Conservation (phyloP, 2,797 vertebrate genomes). For the Pagetopsis macropterus region DNA sequence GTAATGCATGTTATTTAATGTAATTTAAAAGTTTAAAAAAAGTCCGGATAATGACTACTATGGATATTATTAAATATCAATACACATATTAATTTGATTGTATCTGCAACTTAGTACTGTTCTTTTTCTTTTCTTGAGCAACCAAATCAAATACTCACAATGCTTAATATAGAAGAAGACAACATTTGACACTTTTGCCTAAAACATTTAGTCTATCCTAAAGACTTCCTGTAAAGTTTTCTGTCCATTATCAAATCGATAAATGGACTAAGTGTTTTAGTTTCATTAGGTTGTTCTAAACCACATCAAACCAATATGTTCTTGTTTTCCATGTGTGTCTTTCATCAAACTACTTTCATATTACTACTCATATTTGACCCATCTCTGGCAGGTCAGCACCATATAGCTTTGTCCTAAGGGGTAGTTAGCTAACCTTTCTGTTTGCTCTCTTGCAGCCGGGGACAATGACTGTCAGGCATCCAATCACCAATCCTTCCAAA, state of each 20-base stretch:
- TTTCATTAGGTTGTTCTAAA: neutral
- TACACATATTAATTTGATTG: neutral
- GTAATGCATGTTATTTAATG: no score
- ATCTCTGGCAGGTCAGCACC: neutral
- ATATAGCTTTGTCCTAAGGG: neutral
- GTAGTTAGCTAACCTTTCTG: neutral
- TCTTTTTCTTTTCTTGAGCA: neutral
- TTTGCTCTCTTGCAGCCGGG: constrained; percentile 44
- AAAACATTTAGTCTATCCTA: neutral
- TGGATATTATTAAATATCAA: no score
- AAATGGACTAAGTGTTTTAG: neutral
- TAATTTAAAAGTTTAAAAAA: no score
- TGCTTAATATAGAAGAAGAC: neutral
- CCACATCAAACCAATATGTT: neutral
- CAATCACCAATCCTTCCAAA: rapidly evolving
- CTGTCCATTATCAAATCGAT: neutral
- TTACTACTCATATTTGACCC: neutral
- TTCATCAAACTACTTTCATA: neutral
- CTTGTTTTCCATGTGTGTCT: neutral
- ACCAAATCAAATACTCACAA: neutral
- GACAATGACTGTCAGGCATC: constrained; percentile 37
- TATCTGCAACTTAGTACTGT: neutral
- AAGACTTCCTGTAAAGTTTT: neutral
- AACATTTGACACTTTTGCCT: neutral
- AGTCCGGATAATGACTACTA: no score